Evolutionary conservation across 2,113 vertebrate genomes (phyloP).

Genomic region (Aptenodytes patagonicus): DNA sequence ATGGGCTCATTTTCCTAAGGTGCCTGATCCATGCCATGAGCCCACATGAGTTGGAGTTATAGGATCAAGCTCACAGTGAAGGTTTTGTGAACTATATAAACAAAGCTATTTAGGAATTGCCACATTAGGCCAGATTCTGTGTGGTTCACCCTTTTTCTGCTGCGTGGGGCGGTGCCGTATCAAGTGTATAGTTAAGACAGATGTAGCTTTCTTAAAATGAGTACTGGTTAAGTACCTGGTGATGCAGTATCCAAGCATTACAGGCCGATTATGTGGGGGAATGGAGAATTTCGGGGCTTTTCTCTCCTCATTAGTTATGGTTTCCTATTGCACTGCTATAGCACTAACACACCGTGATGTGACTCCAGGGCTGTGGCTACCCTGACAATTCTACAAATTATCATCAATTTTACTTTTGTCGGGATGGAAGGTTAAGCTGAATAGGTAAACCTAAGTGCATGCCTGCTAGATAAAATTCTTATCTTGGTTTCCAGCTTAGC

Average conservation of each 20-base stretch:
- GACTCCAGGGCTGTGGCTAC: neutral
- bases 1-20: neutral
- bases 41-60: accelerated
- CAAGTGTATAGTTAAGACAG: neutral
- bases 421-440: neutral
- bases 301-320: neutral
- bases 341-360: neutral
- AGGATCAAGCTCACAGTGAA: neutral
- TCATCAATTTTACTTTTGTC: neutral
- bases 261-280: accelerated
- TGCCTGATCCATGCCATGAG: neutral
- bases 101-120: neutral
- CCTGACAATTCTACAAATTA: neutral
- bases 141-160: neutral
- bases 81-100: neutral
- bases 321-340: accelerated
- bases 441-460: neutral
- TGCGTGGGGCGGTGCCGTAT: accelerated
- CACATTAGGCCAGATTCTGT: neutral
- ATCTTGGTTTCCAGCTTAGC: neutral
- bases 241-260: neutral
- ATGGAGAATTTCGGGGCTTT: neutral
- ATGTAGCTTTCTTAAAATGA: neutral
- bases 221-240: neutral
- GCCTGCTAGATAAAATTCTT: neutral